These are phyloP conservation scores for Gopherus flavomarginatus DNA, from an alignment of 2,113 vertebrate genomes.

Conservation along the genomic window DNA sequence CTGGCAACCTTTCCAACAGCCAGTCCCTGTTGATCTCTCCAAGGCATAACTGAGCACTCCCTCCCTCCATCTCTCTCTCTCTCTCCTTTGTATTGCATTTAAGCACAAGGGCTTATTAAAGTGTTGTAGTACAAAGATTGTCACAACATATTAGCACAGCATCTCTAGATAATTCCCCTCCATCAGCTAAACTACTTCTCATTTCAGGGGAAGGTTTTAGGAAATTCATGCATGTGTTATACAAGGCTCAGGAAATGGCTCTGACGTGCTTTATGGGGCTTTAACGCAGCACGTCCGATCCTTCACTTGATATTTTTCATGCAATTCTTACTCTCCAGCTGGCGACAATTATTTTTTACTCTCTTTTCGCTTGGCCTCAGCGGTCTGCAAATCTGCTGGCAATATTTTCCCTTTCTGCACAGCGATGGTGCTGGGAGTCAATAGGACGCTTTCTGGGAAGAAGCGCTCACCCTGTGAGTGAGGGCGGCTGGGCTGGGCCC, in stretches of 20 bases:
- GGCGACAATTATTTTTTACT: neutral
- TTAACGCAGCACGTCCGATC: neutral
- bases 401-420: neutral
- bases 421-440: neutral
- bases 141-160: constrained; percentile 36
- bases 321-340: neutral
- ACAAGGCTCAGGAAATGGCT: constrained; percentile 8
- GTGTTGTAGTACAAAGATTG: constrained; percentile 8
- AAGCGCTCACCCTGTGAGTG: neutral
- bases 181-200: neutral
- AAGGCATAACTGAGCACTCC: neutral
- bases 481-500: neutral
- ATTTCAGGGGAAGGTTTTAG: neutral
- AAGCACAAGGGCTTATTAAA: neutral
- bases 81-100: neutral
- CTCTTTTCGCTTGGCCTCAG: neutral
- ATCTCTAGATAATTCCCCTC: constrained; percentile 28
- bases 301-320: neutral
- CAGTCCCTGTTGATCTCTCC: neutral
- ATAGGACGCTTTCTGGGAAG: neutral
- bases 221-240: neutral
- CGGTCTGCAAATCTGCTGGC: neutral
- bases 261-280: neutral
- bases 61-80: rapidly evolving
- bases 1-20: no score